These are phyloP conservation scores for Mus caroli DNA, from an alignment of 2,797 vertebrate species.

Conservation along the genomic window DNA sequence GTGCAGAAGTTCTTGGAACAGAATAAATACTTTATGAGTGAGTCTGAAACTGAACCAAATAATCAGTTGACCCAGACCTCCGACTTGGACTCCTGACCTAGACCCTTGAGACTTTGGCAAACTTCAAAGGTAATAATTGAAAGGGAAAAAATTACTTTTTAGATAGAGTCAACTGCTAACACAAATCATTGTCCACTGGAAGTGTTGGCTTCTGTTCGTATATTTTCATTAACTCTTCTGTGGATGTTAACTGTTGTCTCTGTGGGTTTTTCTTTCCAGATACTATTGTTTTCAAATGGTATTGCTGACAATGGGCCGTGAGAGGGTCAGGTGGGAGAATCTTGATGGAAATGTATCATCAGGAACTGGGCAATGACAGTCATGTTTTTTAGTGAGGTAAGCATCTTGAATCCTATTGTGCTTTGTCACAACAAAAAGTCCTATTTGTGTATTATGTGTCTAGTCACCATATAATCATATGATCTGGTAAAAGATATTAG, in stretches of 20 bases:
- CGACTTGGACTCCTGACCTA: background rate
- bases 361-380: background rate
- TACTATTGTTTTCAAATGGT: background rate
- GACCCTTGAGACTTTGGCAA: background rate
- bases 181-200: background rate
- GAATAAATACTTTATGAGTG: background rate
- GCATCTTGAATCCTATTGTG: background rate
- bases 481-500: background rate
- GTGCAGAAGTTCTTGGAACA: background rate
- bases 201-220: background rate
- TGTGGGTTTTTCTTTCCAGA: background rate
- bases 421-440: background rate
- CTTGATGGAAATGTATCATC: background rate
- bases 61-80: background rate
- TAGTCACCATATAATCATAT: background rate
- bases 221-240: background rate
- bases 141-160: background rate
- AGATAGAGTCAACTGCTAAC: conserved; percentile 20
- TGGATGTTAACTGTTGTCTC: background rate
- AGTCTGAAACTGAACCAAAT: conserved; percentile 54
- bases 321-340: background rate
- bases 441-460: background rate
- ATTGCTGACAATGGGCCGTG: background rate
- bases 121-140: background rate
- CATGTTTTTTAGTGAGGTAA: background rate